phyloP scores from a whole-genome alignment of 2,797 vertebrate genomes.

The Serranus cabrilla region DNA sequence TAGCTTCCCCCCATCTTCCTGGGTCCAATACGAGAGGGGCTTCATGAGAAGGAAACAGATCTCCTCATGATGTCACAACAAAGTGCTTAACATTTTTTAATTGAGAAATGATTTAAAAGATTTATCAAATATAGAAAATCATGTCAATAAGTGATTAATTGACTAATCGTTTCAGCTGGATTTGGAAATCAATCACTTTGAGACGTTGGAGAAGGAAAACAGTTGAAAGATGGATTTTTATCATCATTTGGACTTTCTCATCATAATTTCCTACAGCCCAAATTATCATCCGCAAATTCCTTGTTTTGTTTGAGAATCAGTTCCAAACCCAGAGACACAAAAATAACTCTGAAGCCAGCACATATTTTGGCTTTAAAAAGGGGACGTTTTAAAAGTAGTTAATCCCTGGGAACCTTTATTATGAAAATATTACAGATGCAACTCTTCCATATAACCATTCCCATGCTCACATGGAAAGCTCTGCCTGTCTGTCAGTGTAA shows the following conservation, averaged over 20 bases:
- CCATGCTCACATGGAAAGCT: slow-evolving; percentile 44
- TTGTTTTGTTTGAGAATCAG: neutral
- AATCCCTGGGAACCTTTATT: neutral
- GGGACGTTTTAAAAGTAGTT: neutral
- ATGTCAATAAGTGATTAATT: neutral
- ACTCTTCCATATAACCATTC: slow-evolving; percentile 30
- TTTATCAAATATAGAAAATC: neutral
- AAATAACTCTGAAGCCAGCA: neutral
- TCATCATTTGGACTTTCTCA: neutral
- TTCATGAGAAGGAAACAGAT: neutral
- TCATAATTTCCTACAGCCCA: neutral
- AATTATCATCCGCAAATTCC: neutral
- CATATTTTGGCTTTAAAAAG: neutral
- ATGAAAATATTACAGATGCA: neutral
- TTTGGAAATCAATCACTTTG: neutral
- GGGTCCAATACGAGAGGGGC: neutral
- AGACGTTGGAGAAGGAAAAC: neutral
- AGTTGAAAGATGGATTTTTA: neutral
- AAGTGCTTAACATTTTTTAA: too few species aligned
- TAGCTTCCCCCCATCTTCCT: neutral
- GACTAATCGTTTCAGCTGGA: neutral
- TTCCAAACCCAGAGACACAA: neutral
- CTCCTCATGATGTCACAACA: neutral
- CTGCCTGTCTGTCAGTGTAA: slow-evolving; percentile 62
- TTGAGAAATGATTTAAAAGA: neutral